Evolutionary conservation across 2,888 invertebrate species (phyloP), one percentile per base, ranked within the genome.

Genomic region (Nudaria mundana): DNA sequence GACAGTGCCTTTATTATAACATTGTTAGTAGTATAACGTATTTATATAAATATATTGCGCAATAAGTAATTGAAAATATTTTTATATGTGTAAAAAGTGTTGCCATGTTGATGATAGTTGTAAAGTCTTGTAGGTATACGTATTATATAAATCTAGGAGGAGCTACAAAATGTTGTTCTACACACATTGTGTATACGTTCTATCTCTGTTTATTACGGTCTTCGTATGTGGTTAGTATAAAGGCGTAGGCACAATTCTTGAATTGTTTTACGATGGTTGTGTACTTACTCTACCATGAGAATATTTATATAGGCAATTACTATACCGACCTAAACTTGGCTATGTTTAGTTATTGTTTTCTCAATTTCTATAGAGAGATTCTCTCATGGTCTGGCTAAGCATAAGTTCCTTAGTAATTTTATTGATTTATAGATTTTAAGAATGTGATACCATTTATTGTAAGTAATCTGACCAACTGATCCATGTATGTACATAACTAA

Each of bases 391-490:
- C 79, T 76, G 78, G 76, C 76, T 86, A 83, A 81, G 59, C 71
- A 62, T 86, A 84, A 84, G 87, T 87, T 87, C 87, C 87, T 87
- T 76, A 75, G 67, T 81, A 78, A 81, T 76, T 70, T 74, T 77
- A 79, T 78, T 76, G 69, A 71, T 59, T n/a, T 67, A 69, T 81
- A 82, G 76, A 69, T 66, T 75, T 60, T 85, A 86, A 87, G 84
- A 81, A 81, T 82, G 87, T 87, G 87, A 87, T 87, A 87, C 87
- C 85, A 86, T 84, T 81, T 84, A 79, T 73, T 76, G 53, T 86
- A 82, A 85, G 86, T 68, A 73, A 76, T 74, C 64, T 73, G 71
- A 75, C 71, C 71, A 73, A 63, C 66, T 73, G n/a, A n/a, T 71
- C 69, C 66, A 66, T 76, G 66, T 75, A 72, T 74, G 68, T 81